Conservation (phyloP, 2,888 invertebrate species). For the Latrodectus elegans region DNA sequence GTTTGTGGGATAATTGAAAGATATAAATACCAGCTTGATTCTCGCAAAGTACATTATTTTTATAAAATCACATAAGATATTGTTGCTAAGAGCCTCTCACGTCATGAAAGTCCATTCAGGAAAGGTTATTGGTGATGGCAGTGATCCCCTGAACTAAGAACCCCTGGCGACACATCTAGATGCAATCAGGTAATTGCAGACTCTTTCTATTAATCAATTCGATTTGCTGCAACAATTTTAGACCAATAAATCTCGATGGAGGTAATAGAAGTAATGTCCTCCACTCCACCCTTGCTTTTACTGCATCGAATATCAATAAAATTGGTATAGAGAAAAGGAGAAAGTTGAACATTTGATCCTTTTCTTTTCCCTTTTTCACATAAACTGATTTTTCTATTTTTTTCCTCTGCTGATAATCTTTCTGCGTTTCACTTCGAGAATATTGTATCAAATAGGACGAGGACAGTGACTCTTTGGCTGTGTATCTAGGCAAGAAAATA, state of each 20-base stretch:
- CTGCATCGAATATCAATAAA: not conserved
- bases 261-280: conserved; percentile 41
- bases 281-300: not conserved
- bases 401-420: too few relatives aligned
- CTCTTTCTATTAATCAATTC: conserved; percentile 59
- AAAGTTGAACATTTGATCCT: not conserved
- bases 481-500: too few relatives aligned
- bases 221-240: conserved; percentile 53
- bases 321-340: not conserved
- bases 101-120: not conserved
- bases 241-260: conserved; percentile 56
- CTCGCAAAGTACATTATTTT: not conserved
- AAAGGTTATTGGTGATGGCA: conserved; percentile 32
- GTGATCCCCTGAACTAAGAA: conserved; percentile 22
- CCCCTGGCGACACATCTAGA: conserved; percentile 37
- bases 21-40: too few relatives aligned
- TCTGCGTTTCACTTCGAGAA: too few relatives aligned
- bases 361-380: not conserved
- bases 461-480: too few relatives aligned
- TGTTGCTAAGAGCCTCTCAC: not conserved
- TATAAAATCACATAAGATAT: not conserved
- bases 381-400: too few relatives aligned
- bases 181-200: conserved; percentile 59
- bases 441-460: too few relatives aligned
- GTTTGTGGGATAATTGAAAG: too few relatives aligned